Percentiles rank a stretch among this genome's conserved stretches.
phyloP scores from a whole-genome alignment of 2,797 vertebrate species.

The Sternotherus odoratus region DNA sequence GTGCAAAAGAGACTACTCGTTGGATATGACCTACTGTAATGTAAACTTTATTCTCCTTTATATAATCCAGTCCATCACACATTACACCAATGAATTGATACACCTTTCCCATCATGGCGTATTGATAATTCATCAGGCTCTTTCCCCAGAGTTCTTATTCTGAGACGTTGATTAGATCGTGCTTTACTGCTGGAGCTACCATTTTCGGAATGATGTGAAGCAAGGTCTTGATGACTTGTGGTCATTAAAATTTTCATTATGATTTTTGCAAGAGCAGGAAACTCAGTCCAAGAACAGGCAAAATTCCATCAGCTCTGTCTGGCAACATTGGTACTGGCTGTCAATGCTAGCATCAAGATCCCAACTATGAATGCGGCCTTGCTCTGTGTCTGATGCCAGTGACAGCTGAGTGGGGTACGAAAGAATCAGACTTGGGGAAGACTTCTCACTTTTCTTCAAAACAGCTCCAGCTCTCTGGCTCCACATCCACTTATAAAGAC shows the following conservation, averaged over 20 bases:
- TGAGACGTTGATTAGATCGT: neutral
- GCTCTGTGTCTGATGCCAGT: neutral
- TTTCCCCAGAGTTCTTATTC: neutral
- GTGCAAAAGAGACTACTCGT: neutral
- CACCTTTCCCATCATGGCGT: neutral
- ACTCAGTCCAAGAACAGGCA: neutral
- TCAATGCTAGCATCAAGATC: neutral
- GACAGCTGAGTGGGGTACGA: neutral
- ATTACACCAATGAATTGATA: neutral
- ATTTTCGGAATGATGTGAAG: constrained; percentile 27
- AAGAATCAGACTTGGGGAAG: neutral
- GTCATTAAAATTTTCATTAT: neutral
- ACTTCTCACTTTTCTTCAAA: neutral
- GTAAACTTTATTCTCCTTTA: neutral
- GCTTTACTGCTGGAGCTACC: neutral
- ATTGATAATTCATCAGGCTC: neutral
- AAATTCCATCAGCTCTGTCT: neutral
- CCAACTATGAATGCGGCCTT: neutral
- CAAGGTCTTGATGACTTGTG: neutral
- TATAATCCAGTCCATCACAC: neutral
- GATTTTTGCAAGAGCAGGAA: neutral
- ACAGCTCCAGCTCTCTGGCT: neutral
- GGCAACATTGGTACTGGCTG: neutral
- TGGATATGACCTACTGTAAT: neutral
- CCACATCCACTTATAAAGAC: neutral